Base-by-base conservation (phyloP, 2,888 invertebrate genomes). In the Trilocha varians region DNA sequence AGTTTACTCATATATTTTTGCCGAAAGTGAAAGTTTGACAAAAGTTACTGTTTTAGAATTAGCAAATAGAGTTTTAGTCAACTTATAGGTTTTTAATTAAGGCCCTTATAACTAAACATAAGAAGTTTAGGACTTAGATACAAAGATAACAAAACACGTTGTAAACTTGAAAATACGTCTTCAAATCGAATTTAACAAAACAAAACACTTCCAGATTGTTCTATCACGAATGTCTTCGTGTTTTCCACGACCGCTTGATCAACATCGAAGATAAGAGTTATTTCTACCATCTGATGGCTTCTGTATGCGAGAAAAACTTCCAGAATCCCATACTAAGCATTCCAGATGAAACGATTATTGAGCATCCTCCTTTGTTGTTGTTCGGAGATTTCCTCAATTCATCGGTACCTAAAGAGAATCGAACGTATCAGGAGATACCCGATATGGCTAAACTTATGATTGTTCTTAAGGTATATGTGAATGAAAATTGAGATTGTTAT, bases 201-300 rank as follows among this genome's bases (percentile, higher is more conserved):
- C n/a, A n/a, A n/a, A n/a, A n/a, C n/a, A 17, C 43, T 65, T 75
- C 3, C 59, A 93, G 96, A 52, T 78, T 98, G 6, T 97, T 96
- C 83, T 95, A 94, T 54, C 97, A 98, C 67, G 97, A 98, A 78
- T 94, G 95, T 44, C 88, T 95, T 42, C 88, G 97, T 16, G 96
- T 97, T 2, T 97, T 96, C 70, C 96, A 96, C 73, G 97, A 97
- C 70, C 92, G 97, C 1, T 80, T 98, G 15, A 91, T 93, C 43
- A 94, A 95, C 64, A 73, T 88, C 13, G 89, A 93, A 52, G 97
- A 98, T 70, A 93, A 95, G 67, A 88, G 86, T 16, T 91, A 94
- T 70, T 94, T 97, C 61, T 93, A 91, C 62, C 87, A 87, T 36
- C 78, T 95, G 13, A 90, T 97, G 84, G 80, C 87, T 35, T 87